Conservation (phyloP, 2,797 vertebrate species). For the Tamandua tetradactyla region DNA sequence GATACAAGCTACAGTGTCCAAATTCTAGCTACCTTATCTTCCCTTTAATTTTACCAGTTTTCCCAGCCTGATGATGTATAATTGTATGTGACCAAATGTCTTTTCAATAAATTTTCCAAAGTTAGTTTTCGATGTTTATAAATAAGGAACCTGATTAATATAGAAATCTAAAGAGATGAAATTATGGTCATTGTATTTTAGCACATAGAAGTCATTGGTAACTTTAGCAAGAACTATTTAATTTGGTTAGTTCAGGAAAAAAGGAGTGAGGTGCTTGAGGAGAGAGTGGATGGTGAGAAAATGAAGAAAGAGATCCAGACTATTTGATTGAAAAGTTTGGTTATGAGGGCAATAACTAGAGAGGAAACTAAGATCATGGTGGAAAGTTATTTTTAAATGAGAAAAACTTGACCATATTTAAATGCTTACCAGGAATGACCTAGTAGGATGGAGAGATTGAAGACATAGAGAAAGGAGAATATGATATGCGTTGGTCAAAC, state of each 20-base stretch:
- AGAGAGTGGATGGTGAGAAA: background rate
- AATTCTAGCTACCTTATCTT: background rate
- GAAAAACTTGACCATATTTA: background rate
- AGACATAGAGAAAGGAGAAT: background rate
- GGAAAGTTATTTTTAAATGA: background rate
- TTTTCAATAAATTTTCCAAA: background rate
- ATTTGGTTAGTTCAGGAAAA: background rate
- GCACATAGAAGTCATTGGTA: background rate
- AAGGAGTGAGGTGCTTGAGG: background rate
- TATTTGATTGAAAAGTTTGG: background rate
- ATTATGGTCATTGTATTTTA: background rate
- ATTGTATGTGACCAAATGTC: background rate
- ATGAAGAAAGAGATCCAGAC: background rate
- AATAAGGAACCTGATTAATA: background rate
- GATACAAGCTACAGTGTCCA: background rate
- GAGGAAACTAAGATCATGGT: background rate
- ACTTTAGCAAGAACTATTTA: background rate
- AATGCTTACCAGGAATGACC: background rate
- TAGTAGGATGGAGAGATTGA: background rate
- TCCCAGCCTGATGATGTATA: background rate
- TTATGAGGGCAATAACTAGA: background rate
- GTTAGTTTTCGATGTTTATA: slow-evolving; percentile 23
- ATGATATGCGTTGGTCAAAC: background rate
- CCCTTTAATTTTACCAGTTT: background rate
- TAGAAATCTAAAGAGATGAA: background rate